phyloP scores from a whole-genome alignment of 2,888 invertebrate genomes.

The Caradrina clavipalpis region DNA sequence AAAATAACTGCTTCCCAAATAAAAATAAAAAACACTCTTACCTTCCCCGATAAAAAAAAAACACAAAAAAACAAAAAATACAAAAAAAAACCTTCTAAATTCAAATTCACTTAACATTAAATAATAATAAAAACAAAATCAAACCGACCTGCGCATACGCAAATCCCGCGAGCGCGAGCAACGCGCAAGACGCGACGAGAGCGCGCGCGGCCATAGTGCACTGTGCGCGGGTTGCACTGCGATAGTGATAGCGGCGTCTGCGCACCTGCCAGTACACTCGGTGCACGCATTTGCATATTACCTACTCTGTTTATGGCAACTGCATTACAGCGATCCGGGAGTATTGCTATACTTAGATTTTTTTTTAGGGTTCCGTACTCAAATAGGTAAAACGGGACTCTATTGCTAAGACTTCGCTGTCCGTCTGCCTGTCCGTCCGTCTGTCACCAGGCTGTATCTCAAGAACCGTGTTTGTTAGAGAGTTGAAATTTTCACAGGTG shows the following conservation, averaged over 20 bases:
- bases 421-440: no score
- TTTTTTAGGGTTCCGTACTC: no score
- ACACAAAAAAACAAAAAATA: not conserved
- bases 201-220: constrained; percentile 77
- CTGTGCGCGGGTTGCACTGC: constrained; percentile 54
- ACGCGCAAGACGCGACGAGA: constrained; percentile 69
- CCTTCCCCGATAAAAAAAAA: constrained; percentile 2
- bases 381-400: no score
- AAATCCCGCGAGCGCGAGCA: constrained; percentile 58
- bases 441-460: no score
- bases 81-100: not conserved
- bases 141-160: constrained; percentile 74
- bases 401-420: no score
- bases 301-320: constrained; percentile 27
- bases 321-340: constrained; percentile 9
- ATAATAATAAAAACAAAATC: constrained; percentile 18
- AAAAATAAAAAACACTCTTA: constrained; percentile 9
- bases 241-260: constrained; percentile 21
- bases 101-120: constrained; percentile 11
- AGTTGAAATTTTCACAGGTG: no score
- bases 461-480: no score
- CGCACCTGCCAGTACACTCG: constrained; percentile 39
- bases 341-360: not conserved
- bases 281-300: constrained; percentile 13
- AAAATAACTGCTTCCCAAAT: no score